phyloP scores from a whole-genome alignment of 2,113 vertebrate species.

The Diadophis punctatus region DNA sequence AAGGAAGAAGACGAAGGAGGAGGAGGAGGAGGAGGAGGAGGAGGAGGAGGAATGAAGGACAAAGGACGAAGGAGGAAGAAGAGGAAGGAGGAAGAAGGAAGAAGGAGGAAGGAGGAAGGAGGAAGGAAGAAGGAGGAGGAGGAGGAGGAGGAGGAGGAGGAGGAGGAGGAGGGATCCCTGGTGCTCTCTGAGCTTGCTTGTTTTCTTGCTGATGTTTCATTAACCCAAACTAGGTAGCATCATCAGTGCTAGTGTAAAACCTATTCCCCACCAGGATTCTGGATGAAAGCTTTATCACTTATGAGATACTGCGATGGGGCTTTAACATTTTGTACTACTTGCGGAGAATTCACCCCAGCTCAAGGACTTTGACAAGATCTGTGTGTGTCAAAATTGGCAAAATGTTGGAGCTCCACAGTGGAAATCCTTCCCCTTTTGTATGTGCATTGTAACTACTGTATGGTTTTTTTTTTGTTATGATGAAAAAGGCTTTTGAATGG shows the following conservation, averaged over 20 bases:
- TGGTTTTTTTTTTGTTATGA: not conserved
- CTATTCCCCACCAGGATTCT: not conserved
- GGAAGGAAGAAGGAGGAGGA: no score
- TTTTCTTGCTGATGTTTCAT: not conserved
- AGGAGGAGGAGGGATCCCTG: no score
- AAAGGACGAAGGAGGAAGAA: no score
- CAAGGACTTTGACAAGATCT: not conserved
- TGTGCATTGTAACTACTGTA: not conserved
- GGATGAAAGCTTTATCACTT: not conserved
- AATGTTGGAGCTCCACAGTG: not conserved
- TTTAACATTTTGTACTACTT: not conserved
- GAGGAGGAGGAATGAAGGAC: no score
- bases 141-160: no score
- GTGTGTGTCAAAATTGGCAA: not conserved
- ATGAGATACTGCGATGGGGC: not conserved
- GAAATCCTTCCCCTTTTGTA: not conserved
- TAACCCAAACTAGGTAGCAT: not conserved
- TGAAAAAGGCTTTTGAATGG: not conserved
- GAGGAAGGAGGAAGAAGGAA: no score
- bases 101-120: no score
- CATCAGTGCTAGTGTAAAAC: not conserved
- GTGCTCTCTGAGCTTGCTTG: no score
- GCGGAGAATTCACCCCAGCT: not conserved
- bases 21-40: no score
- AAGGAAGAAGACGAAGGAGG: no score